phyloP scores from a whole-genome alignment of 2,888 invertebrate genomes.

The Pollenia angustigena region DNA sequence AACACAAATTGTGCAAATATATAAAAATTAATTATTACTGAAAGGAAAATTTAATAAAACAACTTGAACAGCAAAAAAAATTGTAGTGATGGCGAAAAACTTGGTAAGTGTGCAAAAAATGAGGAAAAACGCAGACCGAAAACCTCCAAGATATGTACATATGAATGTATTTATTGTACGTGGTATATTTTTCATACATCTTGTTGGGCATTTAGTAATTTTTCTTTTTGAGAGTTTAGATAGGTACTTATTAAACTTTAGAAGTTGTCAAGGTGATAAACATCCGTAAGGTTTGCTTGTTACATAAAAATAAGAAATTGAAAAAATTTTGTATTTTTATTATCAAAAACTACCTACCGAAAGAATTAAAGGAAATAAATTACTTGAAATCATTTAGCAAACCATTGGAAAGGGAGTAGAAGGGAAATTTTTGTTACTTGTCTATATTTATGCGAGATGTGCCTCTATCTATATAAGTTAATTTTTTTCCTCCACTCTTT shows the following conservation, averaged over 20 bases:
- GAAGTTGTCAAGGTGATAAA: slow-evolving; percentile 1
- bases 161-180: not conserved
- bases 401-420: not conserved
- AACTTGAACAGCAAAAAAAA: slow-evolving; percentile 44
- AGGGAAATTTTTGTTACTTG: not conserved
- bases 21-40: slow-evolving; percentile 18
- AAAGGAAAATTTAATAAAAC: slow-evolving; percentile 16
- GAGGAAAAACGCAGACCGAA: not conserved
- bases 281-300: not conserved
- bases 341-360: no score
- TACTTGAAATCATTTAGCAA: no score
- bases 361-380: no score
- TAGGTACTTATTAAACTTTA: not conserved
- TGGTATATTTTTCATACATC: slow-evolving; percentile 10
- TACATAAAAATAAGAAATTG: no score
- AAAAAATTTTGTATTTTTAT: no score
- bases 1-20: slow-evolving; percentile 36
- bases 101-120: slow-evolving; percentile 71
- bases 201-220: not conserved
- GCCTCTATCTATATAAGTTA: slow-evolving; percentile 4
- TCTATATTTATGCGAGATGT: slow-evolving; percentile 7
- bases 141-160: slow-evolving; percentile 3
- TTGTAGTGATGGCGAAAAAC: slow-evolving; percentile 70
- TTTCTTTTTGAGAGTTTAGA: not conserved
- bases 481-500: not conserved